Evolutionary conservation across 2,888 invertebrate genomes (phyloP), one percentile per base, ranked within the genome.

Genomic region (Pardosa pseudoannulata): DNA sequence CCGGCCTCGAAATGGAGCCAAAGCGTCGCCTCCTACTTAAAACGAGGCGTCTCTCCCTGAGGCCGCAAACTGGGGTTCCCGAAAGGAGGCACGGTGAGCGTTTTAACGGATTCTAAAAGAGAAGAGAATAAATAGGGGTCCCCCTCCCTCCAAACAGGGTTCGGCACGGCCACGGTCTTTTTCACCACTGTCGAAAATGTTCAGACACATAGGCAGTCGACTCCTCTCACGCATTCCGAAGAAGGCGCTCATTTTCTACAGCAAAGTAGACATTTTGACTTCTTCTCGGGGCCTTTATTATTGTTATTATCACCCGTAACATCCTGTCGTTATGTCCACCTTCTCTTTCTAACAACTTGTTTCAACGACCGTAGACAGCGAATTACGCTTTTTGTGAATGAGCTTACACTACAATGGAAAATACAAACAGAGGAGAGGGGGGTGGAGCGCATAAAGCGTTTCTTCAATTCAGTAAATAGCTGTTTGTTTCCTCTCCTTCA

Each of bases 11-110:
- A 46, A 46, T 16, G 16, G 41, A 46, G 41, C 41, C 41, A 46
- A 46, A 46, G 9, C 41, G 41, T 46, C 41, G 16, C 41, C 41
- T 46, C 41, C 41, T 46, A 5, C 41, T 46, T 46, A 46, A 46
- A 46, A 46, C 41, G 41, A 46, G 41, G 41, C 41, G 41, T 46
- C 41, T 46, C 6, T 46, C 41, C 41, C 41, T 46, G 41, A 46
- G 41, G 41, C 41, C 41, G 41, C 6, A 46, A 46, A 46, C 41
- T 46, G 41, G 41, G 41, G 41, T 46, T 46, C 16, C 9, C 41
- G 41, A 46, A 46, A 46, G 41, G 16, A 46, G 41, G 16, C 1
- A 13, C 9, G 41, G 9, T 5, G 41, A 13, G 41, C 41, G 16
- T 6, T 46, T 46, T 16, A 46, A 46, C 41, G 16, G 41, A 46